phyloP scores from a whole-genome alignment of 1,140 invertebrate genomes.

The Pseudobourletiella spinata region DNA sequence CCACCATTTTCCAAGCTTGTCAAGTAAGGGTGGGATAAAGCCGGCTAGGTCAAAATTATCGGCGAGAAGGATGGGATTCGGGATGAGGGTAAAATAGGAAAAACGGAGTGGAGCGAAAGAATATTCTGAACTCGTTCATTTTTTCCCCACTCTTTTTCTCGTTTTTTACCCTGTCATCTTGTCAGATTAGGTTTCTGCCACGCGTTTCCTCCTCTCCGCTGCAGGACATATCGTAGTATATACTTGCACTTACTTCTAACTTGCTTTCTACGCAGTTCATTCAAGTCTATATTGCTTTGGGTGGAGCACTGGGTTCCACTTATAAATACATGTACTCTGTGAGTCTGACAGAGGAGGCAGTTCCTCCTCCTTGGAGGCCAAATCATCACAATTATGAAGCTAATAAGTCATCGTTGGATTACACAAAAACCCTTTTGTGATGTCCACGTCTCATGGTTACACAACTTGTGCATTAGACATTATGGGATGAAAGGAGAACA shows the following conservation, averaged over 20 bases:
- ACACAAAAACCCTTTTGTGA: neutral
- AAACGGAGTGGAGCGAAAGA: neutral
- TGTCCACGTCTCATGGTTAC: neutral
- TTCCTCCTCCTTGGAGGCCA: neutral
- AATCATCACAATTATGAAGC: slow-evolving; percentile 16
- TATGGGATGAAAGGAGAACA: neutral
- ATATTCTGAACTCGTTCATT: neutral
- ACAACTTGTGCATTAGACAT: slow-evolving; percentile 4
- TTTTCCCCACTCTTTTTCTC: neutral
- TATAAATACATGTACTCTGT: no score
- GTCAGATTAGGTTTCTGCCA: slow-evolving; percentile 7
- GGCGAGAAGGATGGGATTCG: neutral
- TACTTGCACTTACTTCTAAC: no score
- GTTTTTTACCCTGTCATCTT: neutral
- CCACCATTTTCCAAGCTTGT: neutral
- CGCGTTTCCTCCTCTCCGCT: neutral
- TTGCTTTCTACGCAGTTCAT: neutral
- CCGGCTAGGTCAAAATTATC: neutral
- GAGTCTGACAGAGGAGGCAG: no score
- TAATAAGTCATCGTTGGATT: slow-evolving; percentile 11
- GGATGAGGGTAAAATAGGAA: neutral
- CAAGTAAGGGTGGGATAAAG: neutral
- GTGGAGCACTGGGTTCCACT: no score
- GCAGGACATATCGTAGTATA: no score
- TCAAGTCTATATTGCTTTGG: no score